phyloP scores from a whole-genome alignment of 2,888 invertebrate species.

The Piscicola geometra region DNA sequence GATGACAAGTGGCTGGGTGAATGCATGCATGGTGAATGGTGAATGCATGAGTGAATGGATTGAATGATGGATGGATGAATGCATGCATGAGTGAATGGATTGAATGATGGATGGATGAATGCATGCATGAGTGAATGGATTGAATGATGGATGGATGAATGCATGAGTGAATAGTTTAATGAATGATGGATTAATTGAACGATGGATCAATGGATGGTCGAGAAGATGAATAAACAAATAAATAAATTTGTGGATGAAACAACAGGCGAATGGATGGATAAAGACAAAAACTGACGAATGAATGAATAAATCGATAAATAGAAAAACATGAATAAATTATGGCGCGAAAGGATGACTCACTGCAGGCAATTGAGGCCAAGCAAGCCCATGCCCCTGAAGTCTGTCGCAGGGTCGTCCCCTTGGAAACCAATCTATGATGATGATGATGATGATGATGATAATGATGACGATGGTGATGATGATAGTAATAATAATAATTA shows the following conservation, averaged over 20 bases:
- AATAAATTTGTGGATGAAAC: not conserved
- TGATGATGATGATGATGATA: no score
- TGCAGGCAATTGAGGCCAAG: slow-evolving; percentile 85
- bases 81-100: not conserved
- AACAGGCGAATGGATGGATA: not conserved
- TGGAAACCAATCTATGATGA: slow-evolving; percentile 79
- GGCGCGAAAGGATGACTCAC: no score
- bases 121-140: not conserved
- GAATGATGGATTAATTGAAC: no score
- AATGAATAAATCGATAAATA: no score
- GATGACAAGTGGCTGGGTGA: slow-evolving; percentile 68
- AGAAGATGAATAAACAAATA: not conserved
- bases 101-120: not conserved
- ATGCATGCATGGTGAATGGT: not conserved
- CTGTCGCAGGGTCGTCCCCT: slow-evolving; percentile 95
- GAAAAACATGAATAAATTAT: not conserved
- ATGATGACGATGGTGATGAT: no score
- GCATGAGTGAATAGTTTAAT: not conserved
- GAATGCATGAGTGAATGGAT: no score
- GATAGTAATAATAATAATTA: no score
- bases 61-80: no score
- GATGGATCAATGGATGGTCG: not conserved
- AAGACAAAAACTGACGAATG: no score
- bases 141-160: not conserved
- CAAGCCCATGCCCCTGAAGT: slow-evolving; percentile 95